Base-by-base conservation (phyloP, 1,140 invertebrate genomes). In the Drosophila tristis region DNA sequence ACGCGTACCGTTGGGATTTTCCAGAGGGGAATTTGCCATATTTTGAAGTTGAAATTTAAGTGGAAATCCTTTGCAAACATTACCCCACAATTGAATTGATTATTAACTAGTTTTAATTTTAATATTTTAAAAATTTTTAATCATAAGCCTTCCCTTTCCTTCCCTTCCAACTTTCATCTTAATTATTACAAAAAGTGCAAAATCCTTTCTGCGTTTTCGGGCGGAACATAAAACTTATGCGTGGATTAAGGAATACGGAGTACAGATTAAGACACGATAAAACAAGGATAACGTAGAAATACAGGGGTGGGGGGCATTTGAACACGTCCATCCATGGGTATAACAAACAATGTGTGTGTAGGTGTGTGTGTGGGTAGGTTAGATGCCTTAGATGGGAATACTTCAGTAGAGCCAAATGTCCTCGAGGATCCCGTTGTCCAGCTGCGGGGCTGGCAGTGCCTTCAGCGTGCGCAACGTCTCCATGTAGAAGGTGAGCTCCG, bases 401-500 rank as follows among this genome's bases (percentile, higher is more conserved):
- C 54, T 78, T 48, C 71, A 86, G 23, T 86, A 84, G 13, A 87
- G 53, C 96, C 96, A 97, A 90, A 97, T 96, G 91, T 96, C 95
- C 92, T 95, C 95, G 93, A 97, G 94, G 86, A 95, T 95, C 85
- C 95, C 94, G 80, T 96, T 94, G 89, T 94, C 94, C 79, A 96
- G 91, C 89, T 96, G 95, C 74, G 95, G 94, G 53, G 94, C 93
- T 8, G 96, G 95, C 80, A 97, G 93, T n/a, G 96, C 95, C 91
- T 97, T 96, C 23, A 98, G 93, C 74, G 96, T 96, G 91, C 96
- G 95, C 70, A 99, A 94, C 76, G 97, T 98, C 93, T 98, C 97
- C 67, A 98, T 94, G 93, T 99, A 99, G 93, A 99, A 99, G 50
- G 97, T 97, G 82, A 99, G 93, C 94, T 99, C 98, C 25, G 97